Conservation (phyloP, 2,113 vertebrate species). For the Cisticola juncidis region DNA sequence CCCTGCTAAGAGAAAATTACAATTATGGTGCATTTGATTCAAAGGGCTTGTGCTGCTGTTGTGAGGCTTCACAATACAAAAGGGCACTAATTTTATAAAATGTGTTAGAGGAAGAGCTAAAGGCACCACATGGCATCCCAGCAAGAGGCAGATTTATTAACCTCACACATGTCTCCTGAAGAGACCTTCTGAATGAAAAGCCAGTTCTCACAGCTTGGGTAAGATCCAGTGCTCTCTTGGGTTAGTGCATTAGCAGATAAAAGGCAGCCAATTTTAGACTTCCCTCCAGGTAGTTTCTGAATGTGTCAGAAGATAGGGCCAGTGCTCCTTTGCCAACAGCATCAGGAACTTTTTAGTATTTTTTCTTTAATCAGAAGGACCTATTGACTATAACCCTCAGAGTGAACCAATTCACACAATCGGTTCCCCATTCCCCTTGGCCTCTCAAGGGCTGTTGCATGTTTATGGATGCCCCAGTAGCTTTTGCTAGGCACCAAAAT, state of each 20-base stretch:
- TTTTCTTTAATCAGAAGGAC: not conserved
- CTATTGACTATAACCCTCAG: not conserved
- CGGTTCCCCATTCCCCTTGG: not conserved
- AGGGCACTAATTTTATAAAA: not conserved
- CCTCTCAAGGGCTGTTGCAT: not conserved
- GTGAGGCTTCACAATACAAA: not conserved
- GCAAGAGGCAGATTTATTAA: not conserved
- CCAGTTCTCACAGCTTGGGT: not conserved
- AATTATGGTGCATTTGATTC: not conserved
- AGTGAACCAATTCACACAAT: not conserved
- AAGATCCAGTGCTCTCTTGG: not conserved
- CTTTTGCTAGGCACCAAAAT: not conserved
- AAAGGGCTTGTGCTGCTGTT: not conserved
- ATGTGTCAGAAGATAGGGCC: not conserved
- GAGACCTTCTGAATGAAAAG: not conserved
- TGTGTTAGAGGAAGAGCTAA: not conserved
- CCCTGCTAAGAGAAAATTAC: constrained; percentile 14
- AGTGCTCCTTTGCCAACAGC: not conserved
- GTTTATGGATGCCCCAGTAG: not conserved
- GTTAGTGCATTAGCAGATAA: not conserved
- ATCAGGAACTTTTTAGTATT: not conserved
- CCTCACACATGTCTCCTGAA: not conserved
- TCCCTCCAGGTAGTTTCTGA: not conserved
- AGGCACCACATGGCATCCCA: not conserved
- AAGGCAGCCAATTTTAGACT: not conserved